Percentiles rank a stretch among this genome's conserved stretches.
Conservation (phyloP, 2,797 vertebrate genomes). For the Galaxias olidus region DNA sequence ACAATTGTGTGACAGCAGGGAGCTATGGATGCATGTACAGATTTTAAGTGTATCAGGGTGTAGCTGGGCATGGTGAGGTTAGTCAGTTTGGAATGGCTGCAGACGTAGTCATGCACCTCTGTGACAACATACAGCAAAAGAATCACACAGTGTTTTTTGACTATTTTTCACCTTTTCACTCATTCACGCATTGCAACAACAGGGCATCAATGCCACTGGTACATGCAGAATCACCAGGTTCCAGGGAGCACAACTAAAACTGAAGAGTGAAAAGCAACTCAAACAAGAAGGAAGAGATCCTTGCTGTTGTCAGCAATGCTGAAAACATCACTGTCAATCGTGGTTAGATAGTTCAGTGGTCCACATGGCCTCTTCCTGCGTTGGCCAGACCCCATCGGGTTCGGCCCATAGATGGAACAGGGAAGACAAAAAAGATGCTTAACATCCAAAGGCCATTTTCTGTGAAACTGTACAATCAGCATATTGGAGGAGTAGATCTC, state of each 20-base stretch:
- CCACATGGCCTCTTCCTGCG: slow-evolving; percentile 32
- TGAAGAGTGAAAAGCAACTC: slow-evolving; percentile 34
- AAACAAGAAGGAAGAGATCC: slow-evolving; percentile 27
- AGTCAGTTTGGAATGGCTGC: slow-evolving; percentile 22
- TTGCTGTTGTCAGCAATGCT: slow-evolving; percentile 29
- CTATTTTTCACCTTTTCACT: slow-evolving; percentile 29
- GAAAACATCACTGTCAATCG: slow-evolving; percentile 35
- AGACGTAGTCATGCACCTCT: slow-evolving; percentile 29
- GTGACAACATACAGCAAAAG: slow-evolving; percentile 29
- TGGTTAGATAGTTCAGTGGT: slow-evolving; percentile 40
- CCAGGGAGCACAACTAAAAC: slow-evolving; percentile 36
- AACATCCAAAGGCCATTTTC: slow-evolving; percentile 21
- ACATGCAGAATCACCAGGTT: slow-evolving; percentile 32
- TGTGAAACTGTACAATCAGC: slow-evolving; percentile 34
- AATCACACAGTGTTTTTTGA: slow-evolving; percentile 34
- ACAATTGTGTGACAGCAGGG: too few species aligned
- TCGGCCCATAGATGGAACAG: slow-evolving; percentile 20
- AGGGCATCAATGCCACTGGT: slow-evolving; percentile 31
- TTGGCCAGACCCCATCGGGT: slow-evolving; percentile 26
- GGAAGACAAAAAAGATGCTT: slow-evolving; percentile 17
- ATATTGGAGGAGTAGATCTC: slow-evolving; percentile 32
- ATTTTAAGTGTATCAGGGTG: neutral
- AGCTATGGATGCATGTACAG: too few species aligned
- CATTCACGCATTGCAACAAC: slow-evolving; percentile 13
- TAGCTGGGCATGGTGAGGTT: neutral